These are phyloP conservation scores for Caenorhabditis sp. DNA, from an alignment of 2,888 invertebrate species.

Conservation along the genomic window DNA sequence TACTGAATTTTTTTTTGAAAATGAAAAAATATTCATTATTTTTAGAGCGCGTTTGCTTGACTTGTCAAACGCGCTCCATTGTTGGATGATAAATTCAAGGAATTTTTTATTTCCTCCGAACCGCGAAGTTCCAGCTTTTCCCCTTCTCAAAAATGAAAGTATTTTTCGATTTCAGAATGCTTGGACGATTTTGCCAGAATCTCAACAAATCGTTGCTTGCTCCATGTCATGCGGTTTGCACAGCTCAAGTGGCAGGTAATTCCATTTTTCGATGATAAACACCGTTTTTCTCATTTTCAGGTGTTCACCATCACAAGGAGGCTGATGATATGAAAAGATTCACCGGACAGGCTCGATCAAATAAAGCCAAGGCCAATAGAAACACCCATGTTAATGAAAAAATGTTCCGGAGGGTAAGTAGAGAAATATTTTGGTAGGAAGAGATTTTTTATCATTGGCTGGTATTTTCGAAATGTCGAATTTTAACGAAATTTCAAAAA, in stretches of 20 bases:
- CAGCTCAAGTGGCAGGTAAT: slow-evolving; percentile 13
- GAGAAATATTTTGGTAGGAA: too few species aligned
- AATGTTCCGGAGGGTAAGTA: slow-evolving; percentile 59
- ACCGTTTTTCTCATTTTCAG: too few species aligned
- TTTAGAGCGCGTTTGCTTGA: neutral
- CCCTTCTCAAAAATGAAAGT: neutral
- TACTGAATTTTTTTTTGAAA: neutral
- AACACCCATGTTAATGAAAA: slow-evolving; percentile 68
- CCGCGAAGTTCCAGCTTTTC: neutral
- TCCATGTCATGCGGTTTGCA: slow-evolving; percentile 21
- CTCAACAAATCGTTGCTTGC: slow-evolving; percentile 12
- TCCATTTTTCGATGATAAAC: slow-evolving; percentile 13
- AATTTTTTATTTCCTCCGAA: neutral
- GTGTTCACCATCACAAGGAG: slow-evolving; percentile 68
- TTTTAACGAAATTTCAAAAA: too few species aligned
- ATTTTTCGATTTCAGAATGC: slow-evolving; percentile 29
- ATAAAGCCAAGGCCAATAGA: slow-evolving; percentile 63
- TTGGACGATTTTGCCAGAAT: slow-evolving; percentile 36
- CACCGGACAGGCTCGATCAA: slow-evolving; percentile 59
- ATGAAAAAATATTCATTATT: neutral
- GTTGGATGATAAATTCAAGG: slow-evolving; percentile 7
- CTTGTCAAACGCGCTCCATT: slow-evolving; percentile 21
- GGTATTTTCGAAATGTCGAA: neutral
- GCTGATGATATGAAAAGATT: slow-evolving; percentile 55
- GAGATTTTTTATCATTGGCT: too few species aligned